Evolutionary conservation across 2,797 vertebrate genomes (phyloP).

Genomic region (Yasuhikotakia modesta): DNA sequence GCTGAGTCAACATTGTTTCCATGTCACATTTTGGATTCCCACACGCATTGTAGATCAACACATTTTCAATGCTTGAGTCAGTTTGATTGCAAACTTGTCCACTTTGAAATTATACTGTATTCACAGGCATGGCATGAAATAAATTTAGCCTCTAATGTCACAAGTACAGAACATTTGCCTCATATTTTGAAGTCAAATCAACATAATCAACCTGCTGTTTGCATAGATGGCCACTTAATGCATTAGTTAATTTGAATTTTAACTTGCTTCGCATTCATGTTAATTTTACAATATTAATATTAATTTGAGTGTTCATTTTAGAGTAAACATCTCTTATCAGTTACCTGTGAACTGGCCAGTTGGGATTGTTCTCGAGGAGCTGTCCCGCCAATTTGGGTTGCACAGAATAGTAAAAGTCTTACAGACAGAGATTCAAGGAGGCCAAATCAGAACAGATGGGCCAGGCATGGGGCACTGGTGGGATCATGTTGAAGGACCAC

Average conservation of each 20-base stretch:
- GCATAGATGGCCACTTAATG: slow-evolving; percentile 65
- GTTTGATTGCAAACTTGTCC: slow-evolving; percentile 32
- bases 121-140: slow-evolving; percentile 30
- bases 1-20: slow-evolving; percentile 47
- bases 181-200: slow-evolving; percentile 46
- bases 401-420: slow-evolving; percentile 68
- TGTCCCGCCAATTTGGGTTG: slow-evolving; percentile 62
- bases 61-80: slow-evolving; percentile 12
- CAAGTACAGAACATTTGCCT: too few relatives aligned
- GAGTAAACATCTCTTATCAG: not conserved
- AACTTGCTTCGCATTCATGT: not conserved
- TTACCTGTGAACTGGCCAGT: not conserved
- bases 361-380: not conserved
- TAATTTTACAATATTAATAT: too few relatives aligned
- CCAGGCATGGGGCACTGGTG: slow-evolving; percentile 63
- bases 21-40: slow-evolving; percentile 52
- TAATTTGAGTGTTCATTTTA: not conserved
- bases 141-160: slow-evolving; percentile 22
- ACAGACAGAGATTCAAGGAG: slow-evolving; percentile 71
- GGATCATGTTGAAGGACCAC: slow-evolving; percentile 73
- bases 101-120: slow-evolving; percentile 19
- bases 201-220: slow-evolving; percentile 64
- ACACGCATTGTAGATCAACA: slow-evolving; percentile 50
- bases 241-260: slow-evolving; percentile 62
- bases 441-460: slow-evolving; percentile 81